Evolutionary conservation across 2,888 invertebrate genomes (phyloP), one percentile per base, ranked within the genome.

Genomic region (Apeira syringaria): DNA sequence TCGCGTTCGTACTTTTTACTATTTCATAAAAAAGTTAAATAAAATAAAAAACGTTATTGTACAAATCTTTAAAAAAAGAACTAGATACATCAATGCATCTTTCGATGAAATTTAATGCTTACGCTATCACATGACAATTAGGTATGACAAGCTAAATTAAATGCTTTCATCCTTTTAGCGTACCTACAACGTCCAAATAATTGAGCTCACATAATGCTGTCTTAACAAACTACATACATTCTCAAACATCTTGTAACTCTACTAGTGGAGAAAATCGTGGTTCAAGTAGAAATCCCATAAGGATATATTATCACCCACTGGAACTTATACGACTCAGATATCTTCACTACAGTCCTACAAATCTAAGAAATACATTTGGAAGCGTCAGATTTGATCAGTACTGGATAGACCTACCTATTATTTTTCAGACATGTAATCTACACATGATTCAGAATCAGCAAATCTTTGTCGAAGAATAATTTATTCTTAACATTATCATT

Each of bases 1-100:
- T 8, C 39, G n/a, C n/a, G 34, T 32, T 46, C 39, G 45, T 46
- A 32, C 58, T 63, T 67, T 63, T 54, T 59, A 62, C 64, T 59
- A 53, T 48, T 69, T 61, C 56, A 69, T 74, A 76, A 74, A 63
- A 67, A 66, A 56, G 26, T 51, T 64, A 64, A 62, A 64, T 59
- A 60, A 3, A 58, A 73, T 72, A 71, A 72, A 30, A 64, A 64
- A 11, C n/a, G n/a, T n/a, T 74, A 82, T 79, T 74, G 73, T 84
- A 83, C 79, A 81, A 68, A 74, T 64, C 67, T 73, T n/a, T n/a
- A n/a, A n/a, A n/a, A 74, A 61, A 74, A 74, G 69, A 73, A 72
- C 64, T 78, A 77, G 70, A 71, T 77, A 79, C 76, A 78, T 68
- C 73, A 70, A 64, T 68, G 64, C 59, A 59, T 62, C 50, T 59